Conservation (phyloP, 2,888 invertebrate species). For the Agrochola macilenta region DNA sequence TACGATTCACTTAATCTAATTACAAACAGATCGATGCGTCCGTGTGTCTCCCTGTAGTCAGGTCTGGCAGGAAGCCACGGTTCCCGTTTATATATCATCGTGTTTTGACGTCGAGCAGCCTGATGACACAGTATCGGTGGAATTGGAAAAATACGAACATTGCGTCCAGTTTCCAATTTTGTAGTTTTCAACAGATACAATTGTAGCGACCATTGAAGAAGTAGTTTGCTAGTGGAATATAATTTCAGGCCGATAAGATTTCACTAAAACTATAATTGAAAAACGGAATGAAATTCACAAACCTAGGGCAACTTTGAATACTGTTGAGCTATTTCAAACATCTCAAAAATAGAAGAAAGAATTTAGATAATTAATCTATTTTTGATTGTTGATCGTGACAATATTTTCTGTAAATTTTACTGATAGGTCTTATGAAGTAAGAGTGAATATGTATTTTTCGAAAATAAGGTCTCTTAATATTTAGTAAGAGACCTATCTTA, state of each 20-base stretch:
- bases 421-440: no score
- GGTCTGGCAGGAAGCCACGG: conserved; percentile 85
- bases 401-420: neutral
- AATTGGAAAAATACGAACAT: conserved; percentile 74
- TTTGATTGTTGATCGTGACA: neutral
- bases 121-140: conserved; percentile 75
- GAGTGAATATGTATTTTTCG: neutral
- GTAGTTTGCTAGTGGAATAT: neutral
- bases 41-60: conserved; percentile 74
- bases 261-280: neutral
- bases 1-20: conserved; percentile 57
- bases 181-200: conserved; percentile 33
- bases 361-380: neutral
- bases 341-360: neutral
- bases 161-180: conserved; percentile 42
- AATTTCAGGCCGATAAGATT: neutral
- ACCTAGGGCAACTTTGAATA: neutral
- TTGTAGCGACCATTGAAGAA: neutral
- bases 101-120: conserved; percentile 84
- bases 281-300: neutral
- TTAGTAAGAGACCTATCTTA: no score
- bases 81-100: conserved; percentile 85
- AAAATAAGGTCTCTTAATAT: neutral
- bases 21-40: conserved; percentile 52
- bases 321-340: neutral